Base-by-base conservation (phyloP, 2,113 vertebrate species). In the Carlito syrichta region DNA sequence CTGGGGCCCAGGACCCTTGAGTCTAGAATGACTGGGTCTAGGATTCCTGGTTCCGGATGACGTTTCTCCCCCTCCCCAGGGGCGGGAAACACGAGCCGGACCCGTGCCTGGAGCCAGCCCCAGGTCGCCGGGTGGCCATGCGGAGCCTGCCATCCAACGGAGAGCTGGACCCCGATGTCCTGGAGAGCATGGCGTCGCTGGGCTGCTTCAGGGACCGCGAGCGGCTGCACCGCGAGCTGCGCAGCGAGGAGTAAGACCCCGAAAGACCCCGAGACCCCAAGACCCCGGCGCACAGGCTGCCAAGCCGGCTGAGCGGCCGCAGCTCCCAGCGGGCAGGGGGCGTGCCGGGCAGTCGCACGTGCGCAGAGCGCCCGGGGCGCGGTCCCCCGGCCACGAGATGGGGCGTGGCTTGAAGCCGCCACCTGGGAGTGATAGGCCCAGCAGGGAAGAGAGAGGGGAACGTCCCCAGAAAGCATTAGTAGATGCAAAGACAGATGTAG, bases 121-220 rank as follows among this genome's bases (percentile, higher is more conserved):
- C 99, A 6, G 98, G 97, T 35, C 99, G 99, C 96, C 98, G 99
- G 62, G 99, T 99, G 97, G 99, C 99, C 94, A 99, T 99, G 97
- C 98, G 98, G 48, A 98, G 98, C 91, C 99, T 99, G 97, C 97
- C 98, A 73, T 99, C 99, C 50, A 98, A 99, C 74, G 99, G 99
- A 58, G 99, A 99, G 97, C 98, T 99, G 98, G 99, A 99, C 98
- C 99, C 99, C 6, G 99, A 99, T 14, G 99, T 99, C 73, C 98
- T 99, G 97, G 99, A 99, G 97, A 99, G 99, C 98, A 99, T 99
- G 99, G 98, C 99, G 63, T 99, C 99, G 0, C 98, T 99, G 86
- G 99, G 99, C 81, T 99, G 99, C 97, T 99, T 99, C 98, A 98
- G 99, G 81, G 99, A 99, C 98, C 97, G 99, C 38, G 99, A 98